These are phyloP conservation scores for Oxyruncus cristatus DNA, from an alignment of 2,113 vertebrate genomes.

Conservation along the genomic window DNA sequence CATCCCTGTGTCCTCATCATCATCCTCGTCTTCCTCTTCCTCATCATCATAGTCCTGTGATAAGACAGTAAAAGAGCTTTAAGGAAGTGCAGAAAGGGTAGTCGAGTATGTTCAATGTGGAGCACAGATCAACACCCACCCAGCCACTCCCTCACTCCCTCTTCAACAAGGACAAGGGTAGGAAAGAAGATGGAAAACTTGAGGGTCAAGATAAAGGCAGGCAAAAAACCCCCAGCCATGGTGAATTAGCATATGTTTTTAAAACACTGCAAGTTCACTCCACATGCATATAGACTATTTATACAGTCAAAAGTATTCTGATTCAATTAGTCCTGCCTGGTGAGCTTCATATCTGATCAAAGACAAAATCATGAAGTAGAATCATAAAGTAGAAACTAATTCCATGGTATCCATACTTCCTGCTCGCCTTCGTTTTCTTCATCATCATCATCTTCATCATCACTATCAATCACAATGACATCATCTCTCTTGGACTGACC, in stretches of 20 bases:
- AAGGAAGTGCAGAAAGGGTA: not conserved
- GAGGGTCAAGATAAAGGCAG: not conserved
- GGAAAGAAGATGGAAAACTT: not conserved
- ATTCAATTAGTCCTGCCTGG: not conserved
- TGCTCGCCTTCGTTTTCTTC: slow-evolving; percentile 90
- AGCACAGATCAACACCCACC: not conserved
- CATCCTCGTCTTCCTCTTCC: slow-evolving; percentile 90
- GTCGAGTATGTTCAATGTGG: not conserved
- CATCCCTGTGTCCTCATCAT: slow-evolving; percentile 91
- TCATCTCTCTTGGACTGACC: slow-evolving; percentile 81
- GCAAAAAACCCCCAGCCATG: not conserved
- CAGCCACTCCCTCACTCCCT: not conserved
- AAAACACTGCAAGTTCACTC: not conserved
- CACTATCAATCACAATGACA: slow-evolving; percentile 92
- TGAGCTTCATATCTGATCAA: not conserved
- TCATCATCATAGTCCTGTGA: slow-evolving; percentile 86
- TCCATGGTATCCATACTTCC: slow-evolving; percentile 62
- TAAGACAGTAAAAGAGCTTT: not conserved
- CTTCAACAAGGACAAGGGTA: not conserved
- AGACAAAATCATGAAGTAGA: not conserved
- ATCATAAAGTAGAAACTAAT: not conserved
- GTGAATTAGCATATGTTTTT: not conserved
- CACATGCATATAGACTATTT: not conserved
- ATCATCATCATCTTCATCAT: slow-evolving; percentile 89
- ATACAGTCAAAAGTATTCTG: not conserved